Base-by-base conservation (phyloP, 2,888 invertebrate genomes). In the Apotomis capreana region DNA sequence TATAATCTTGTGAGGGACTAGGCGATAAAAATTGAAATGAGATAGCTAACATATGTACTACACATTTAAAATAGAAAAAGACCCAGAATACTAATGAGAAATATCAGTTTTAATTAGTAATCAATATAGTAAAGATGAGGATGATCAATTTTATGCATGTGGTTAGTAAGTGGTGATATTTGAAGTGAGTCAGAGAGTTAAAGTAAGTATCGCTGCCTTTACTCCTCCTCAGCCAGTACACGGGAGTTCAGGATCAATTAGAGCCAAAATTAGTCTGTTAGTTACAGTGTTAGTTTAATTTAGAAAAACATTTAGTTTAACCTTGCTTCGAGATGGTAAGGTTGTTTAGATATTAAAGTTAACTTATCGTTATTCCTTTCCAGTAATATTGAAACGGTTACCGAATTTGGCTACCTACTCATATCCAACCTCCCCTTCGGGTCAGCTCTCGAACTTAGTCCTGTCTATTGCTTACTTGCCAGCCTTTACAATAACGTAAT, bases 161-260 rank as follows among this genome's bases (percentile, higher is more conserved):
- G 13, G 44, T 37, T 55, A 40, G 49, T 51, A 49, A n/a, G 8
- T 36, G 10, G 65, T 67, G 40, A 62, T 71, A n/a, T 62, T 68
- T 37, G 67, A 59, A 46, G 36, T 37, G 64, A 74, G 64, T 70
- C 69, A n/a, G 74, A 76, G 75, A 74, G 77, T 76, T 75, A 67
- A 67, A 75, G 74, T 78, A 75, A 62, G 55, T 59, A 57, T 74
- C 61, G 15, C 78, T 82, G 76, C 87, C 88, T 87, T 87, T 91
- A 89, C 82, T 90, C 90, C 90, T 89, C 91, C 80, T 90, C 90
- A 90, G 89, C 85, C 57, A 40, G 77, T 77, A 78, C 79, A 82
- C 86, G 91, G 89, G 91, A 90, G 83, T 90, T 86, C 84, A 88
- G 90, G 88, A 78, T 80, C 79, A 78, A 77, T 37, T 57, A 12